A percentile compares a stretch with the other conserved stretches of the same genome.
phyloP scores from a whole-genome alignment of 1,140 invertebrate genomes.

The Drosophila novamexicana region DNA sequence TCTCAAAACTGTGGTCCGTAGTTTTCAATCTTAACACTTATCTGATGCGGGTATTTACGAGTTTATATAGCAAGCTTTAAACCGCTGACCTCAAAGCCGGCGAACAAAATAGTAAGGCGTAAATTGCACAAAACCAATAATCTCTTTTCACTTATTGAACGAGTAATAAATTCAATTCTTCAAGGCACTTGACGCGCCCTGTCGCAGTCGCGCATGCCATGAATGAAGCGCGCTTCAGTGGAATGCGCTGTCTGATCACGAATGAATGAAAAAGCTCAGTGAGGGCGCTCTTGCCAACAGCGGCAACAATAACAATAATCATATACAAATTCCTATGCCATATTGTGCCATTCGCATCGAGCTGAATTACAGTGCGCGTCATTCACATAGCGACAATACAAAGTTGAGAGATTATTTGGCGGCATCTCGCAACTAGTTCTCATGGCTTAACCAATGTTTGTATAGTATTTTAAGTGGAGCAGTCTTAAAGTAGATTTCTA shows the following conservation, averaged over 20 bases:
- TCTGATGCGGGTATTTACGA: too few species aligned
- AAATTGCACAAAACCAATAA: too few species aligned
- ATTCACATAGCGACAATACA: constrained; percentile 1
- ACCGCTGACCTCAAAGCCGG: too few species aligned
- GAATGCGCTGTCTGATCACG: constrained; percentile 39
- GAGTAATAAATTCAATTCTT: constrained; percentile 10
- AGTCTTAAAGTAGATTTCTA: background rate
- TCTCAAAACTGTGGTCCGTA: too few species aligned
- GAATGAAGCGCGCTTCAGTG: constrained; percentile 36
- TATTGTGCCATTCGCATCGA: constrained; percentile 42
- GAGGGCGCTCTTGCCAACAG: constrained; percentile 32
- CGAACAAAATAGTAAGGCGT: too few species aligned
- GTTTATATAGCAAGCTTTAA: too few species aligned
- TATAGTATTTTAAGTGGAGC: background rate
- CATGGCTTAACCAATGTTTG: background rate
- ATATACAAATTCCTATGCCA: constrained; percentile 61
- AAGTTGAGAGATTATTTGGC: background rate
- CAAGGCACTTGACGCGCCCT: constrained; percentile 33
- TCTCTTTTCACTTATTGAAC: too few species aligned
- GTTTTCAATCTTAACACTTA: too few species aligned
- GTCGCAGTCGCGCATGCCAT: constrained; percentile 21
- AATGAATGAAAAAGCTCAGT: constrained; percentile 44
- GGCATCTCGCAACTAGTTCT: background rate
- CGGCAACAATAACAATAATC: constrained; percentile 57
- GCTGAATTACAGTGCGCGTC: constrained; percentile 28